These are phyloP conservation scores for Drosophila truncata DNA, from an alignment of 1,140 invertebrate genomes.

Conservation along the genomic window DNA sequence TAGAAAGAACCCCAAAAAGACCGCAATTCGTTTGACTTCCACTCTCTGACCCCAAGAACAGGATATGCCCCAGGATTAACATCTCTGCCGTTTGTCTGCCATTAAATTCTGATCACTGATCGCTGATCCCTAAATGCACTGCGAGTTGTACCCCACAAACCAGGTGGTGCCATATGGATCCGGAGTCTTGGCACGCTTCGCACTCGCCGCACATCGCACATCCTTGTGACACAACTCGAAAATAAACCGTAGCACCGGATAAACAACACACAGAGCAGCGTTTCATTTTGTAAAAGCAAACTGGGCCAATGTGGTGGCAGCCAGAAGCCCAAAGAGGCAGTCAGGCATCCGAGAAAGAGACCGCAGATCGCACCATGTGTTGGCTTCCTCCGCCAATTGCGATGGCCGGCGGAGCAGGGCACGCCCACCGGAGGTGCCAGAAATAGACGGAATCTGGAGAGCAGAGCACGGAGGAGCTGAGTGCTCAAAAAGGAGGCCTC, in stretches of 20 bases:
- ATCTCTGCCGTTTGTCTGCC: conserved; percentile 14
- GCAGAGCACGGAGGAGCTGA: conserved; percentile 14
- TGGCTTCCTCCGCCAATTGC: conserved; percentile 69
- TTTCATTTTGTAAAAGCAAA: conserved; percentile 53
- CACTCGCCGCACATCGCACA: conserved; percentile 33
- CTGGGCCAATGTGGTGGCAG: conserved; percentile 70
- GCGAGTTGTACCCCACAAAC: neutral
- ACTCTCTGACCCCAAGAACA: conserved; percentile 7
- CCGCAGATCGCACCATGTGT: conserved; percentile 75
- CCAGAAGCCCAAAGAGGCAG: conserved; percentile 1
- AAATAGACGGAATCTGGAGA: conserved; percentile 61
- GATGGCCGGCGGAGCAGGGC: conserved; percentile 21
- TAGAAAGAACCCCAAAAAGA: neutral
- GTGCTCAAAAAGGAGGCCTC: conserved; percentile 65
- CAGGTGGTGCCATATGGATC: conserved; percentile 46
- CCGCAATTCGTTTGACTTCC: neutral
- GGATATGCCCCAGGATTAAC: conserved; percentile 37
- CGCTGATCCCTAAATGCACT: conserved; percentile 26
- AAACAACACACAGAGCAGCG: conserved; percentile 27
- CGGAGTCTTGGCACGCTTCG: conserved; percentile 46
- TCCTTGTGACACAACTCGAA: conserved; percentile 27
- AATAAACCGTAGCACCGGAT: conserved; percentile 30
- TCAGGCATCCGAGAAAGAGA: conserved; percentile 37
- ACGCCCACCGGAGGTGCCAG: conserved; percentile 71
- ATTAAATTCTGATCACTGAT: conserved; percentile 31